These are phyloP conservation scores for Pontoporia blainvillei DNA, from an alignment of 2,113 vertebrate species.

Conservation along the genomic window DNA sequence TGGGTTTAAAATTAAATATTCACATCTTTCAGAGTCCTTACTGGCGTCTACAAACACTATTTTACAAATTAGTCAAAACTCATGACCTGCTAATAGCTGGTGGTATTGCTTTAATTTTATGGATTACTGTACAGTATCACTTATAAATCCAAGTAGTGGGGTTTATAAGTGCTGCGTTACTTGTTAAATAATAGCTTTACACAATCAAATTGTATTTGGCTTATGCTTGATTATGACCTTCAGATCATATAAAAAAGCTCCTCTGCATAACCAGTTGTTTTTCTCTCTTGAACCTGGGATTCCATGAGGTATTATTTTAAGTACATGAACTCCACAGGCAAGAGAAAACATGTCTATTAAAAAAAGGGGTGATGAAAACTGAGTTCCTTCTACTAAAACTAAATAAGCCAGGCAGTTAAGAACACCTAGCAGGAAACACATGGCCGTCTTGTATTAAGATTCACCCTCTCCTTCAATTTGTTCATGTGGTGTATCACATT, in stretches of 20 bases:
- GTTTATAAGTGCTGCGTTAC: not conserved
- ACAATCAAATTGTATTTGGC: not conserved
- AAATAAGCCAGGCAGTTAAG: not conserved
- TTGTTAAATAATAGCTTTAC: constrained; percentile 22
- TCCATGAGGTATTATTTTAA: not conserved
- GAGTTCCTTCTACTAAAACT: not conserved
- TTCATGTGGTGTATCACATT: no score
- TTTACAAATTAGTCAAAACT: constrained; percentile 22
- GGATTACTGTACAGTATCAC: not conserved
- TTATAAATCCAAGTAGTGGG: not conserved
- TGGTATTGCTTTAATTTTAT: not conserved
- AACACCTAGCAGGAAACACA: not conserved
- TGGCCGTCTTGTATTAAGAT: not conserved
- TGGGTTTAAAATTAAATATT: not conserved
- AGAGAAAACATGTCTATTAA: not conserved
- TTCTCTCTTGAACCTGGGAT: not conserved
- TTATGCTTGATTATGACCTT: not conserved
- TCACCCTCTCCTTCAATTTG: not conserved
- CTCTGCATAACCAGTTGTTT: not conserved
- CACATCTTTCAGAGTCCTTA: not conserved
- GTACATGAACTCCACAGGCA: not conserved
- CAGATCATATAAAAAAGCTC: not conserved
- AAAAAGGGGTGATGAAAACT: not conserved
- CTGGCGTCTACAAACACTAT: not conserved
- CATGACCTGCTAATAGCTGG: not conserved